These are phyloP conservation scores for Pimephales promelas DNA, from an alignment of 2,113 vertebrate genomes.

Conservation along the genomic window DNA sequence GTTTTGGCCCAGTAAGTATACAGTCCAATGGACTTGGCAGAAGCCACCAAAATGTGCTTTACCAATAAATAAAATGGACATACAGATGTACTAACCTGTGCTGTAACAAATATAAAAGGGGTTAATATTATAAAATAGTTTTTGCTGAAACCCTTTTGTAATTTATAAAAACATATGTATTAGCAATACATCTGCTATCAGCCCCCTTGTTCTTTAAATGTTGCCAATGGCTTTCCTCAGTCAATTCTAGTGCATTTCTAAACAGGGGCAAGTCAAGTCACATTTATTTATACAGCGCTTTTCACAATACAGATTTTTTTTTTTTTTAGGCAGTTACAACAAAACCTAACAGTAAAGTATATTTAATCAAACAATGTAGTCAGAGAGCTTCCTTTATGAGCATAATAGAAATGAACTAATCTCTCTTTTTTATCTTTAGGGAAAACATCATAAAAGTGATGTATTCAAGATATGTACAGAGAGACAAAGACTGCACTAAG, in stretches of 20 bases:
- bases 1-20: neutral
- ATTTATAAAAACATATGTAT: neutral
- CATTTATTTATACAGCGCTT: no score
- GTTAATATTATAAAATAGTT: no score
- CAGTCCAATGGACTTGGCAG: neutral
- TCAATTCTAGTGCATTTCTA: neutral
- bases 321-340: neutral
- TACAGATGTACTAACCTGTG: neutral
- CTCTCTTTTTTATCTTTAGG: conserved; percentile 21
- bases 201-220: neutral
- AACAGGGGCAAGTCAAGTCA: no score
- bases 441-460: conserved; percentile 26
- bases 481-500: neutral
- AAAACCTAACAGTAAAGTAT: neutral
- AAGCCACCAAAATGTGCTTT: neutral
- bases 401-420: neutral
- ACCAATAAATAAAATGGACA: neutral
- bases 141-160: neutral
- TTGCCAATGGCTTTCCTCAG: neutral
- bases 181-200: neutral
- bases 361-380: neutral
- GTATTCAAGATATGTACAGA: conserved; percentile 32
- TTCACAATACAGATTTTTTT: no score
- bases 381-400: neutral
- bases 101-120: neutral